Base-by-base conservation (phyloP, 2,888 invertebrate species). In the Limnephilus lunatus region DNA sequence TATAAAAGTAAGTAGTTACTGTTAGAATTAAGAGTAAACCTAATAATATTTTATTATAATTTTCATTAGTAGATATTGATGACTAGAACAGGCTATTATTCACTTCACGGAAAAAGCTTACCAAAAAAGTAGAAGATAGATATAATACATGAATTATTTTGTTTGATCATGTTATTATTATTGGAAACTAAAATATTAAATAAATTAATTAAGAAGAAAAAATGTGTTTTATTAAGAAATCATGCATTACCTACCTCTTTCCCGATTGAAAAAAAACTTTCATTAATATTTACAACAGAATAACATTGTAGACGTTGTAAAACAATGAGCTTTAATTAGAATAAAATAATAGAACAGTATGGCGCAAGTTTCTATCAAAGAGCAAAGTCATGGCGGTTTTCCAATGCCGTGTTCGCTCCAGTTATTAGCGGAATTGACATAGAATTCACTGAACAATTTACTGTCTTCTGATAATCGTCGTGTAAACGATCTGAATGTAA, bases 381-480 rank as follows among this genome's bases (percentile, higher is more conserved):
- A 68, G 53, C 53, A 68, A 68, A 68, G 53, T 68, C 53, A 68
- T 68, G 35, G 35, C 39, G n/a, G 85, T 39, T 39, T 85, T 85
- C 39, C 39, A 35, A 48, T 35, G 14, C 39, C 39, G 85, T n/a
- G 85, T n/a, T 85, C 85, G 85, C 85, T 85, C 85, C 85, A 85
- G 85, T 85, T 85, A 39, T n/a, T 25, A n/a, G 85, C n/a, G 53
- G 39, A 44, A 39, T 85, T 85, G 85, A 39, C 85, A 85, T 85
- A 85, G 85, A 85, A 85, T 85, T 85, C 85, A 85, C 0, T 85
- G 12, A 82, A 82, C 82, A 30, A 82, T 44, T 32, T 32, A 32
- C 32, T 44, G 85, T 85, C 85, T 85, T 39, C 85, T n/a, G 85
- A 85, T 48, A 85, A 44, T 85, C 85, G 39, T n/a, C 85, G 39